These are phyloP conservation scores for Coenobita brevimanus DNA, from an alignment of 1,140 invertebrate species.

Conservation along the genomic window DNA sequence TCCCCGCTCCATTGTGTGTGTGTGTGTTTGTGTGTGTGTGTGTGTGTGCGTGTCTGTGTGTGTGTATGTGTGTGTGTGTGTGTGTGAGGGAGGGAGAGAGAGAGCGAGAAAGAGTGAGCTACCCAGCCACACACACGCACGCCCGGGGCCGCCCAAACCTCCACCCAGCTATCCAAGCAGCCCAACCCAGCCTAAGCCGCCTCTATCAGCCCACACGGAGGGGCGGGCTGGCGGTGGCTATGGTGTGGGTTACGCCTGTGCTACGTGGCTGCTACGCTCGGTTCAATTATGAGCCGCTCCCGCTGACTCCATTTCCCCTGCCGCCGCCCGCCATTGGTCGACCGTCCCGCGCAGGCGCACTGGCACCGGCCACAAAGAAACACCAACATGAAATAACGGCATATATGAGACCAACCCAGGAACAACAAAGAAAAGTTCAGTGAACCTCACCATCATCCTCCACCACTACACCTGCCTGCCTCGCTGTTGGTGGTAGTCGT, in stretches of 20 bases:
- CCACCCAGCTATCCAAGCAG: neutral
- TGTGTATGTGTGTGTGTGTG: no score
- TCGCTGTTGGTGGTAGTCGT: neutral
- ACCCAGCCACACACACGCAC: constrained; percentile 47
- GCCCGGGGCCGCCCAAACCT: constrained; percentile 28
- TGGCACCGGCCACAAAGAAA: constrained; percentile 47
- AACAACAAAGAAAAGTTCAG: constrained; percentile 51
- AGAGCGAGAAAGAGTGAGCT: no score
- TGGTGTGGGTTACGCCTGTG: constrained; percentile 20
- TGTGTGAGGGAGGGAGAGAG: no score
- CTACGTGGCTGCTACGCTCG: constrained; percentile 36
- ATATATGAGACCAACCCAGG: constrained; percentile 43
- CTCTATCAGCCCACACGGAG: neutral
- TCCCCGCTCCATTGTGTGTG: constrained; percentile 59
- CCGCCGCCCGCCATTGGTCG: constrained; percentile 29
- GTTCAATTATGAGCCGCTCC: constrained; percentile 49
- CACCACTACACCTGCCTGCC: constrained; percentile 7
- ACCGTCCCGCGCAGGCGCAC: constrained; percentile 35
- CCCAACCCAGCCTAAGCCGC: no score
- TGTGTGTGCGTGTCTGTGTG: no score
- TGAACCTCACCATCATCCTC: constrained; percentile 38
- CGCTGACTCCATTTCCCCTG: constrained; percentile 52
- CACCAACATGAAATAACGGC: constrained; percentile 57
- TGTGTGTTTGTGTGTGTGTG: no score
- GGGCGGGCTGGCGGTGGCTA: neutral